Conservation (phyloP, 92 coral and sea anemone species). For the Paragorgia papillata region DNA sequence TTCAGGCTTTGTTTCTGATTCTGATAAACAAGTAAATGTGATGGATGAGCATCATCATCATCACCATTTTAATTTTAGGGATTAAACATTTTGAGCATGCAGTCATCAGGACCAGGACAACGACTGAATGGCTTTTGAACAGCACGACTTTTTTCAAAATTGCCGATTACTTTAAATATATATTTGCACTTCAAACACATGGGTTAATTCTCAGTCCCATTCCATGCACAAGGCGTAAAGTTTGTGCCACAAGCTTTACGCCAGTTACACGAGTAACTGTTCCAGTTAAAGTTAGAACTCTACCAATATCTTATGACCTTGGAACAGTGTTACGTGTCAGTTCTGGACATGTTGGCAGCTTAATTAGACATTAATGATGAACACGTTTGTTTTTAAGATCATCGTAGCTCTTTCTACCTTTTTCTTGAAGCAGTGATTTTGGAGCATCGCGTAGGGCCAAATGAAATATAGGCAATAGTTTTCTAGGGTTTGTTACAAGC, state of each 20-base stretch:
- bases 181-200: constrained; percentile 83
- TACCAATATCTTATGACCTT: constrained; percentile 86
- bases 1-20: no score
- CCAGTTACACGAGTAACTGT: constrained; percentile 86
- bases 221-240: no score
- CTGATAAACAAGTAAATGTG: constrained; percentile 79
- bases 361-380: constrained; percentile 80
- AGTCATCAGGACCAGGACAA: constrained; percentile 80
- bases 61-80: no score
- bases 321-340: constrained; percentile 83
- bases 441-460: constrained; percentile 76
- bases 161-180: constrained; percentile 81
- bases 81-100: no score
- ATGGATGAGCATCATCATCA: no score
- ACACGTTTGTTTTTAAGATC: constrained; percentile 78
- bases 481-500: constrained; percentile 78
- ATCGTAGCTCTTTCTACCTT: constrained; percentile 60
- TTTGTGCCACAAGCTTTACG: constrained; percentile 81
- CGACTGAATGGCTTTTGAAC: constrained; percentile 86
- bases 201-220: constrained; percentile 86
- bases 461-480: constrained; percentile 85
- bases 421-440: constrained; percentile 61
- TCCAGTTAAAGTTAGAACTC: constrained; percentile 88
- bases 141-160: constrained; percentile 85
- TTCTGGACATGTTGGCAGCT: constrained; percentile 94